Evolutionary conservation across 1,140 invertebrate genomes (phyloP).

Genomic region (Drepana arcuata): DNA sequence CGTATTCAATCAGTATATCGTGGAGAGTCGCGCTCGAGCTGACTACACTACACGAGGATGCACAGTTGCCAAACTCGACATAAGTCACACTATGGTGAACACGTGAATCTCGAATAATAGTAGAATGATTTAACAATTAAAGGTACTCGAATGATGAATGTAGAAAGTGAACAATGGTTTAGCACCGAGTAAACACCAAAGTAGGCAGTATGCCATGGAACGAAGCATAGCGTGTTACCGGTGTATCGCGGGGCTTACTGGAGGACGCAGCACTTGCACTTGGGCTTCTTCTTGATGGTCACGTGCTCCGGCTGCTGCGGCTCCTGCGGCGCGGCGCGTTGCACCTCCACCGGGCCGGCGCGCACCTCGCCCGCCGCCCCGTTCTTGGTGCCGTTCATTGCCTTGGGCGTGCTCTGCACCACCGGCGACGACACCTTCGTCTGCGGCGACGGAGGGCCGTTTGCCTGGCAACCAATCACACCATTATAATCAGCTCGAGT

Average conservation of each 20-base stretch:
- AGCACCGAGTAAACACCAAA: conserved; percentile 58
- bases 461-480: conserved; percentile 52
- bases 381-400: conserved; percentile 60
- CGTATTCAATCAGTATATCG: too few species aligned
- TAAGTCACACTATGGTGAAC: too few species aligned
- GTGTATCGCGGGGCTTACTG: conserved; percentile 75
- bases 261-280: conserved; percentile 91
- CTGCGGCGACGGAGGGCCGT: conserved; percentile 47
- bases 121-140: too few species aligned
- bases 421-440: conserved; percentile 44
- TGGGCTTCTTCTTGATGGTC: conserved; percentile 90
- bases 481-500: too few species aligned
- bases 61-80: too few species aligned
- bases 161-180: conserved; percentile 19
- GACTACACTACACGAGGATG: too few species aligned
- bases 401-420: conserved; percentile 48
- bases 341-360: conserved; percentile 78
- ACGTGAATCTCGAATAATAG: too few species aligned
- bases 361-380: conserved; percentile 41
- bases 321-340: conserved; percentile 80
- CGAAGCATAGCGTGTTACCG: too few species aligned
- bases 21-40: too few species aligned
- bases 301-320: conserved; percentile 87
- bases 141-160: conserved; percentile 10
- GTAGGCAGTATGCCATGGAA: conserved; percentile 29